A percentile compares a stretch with the other conserved stretches of the same genome.
Evolutionary conservation across 2,888 invertebrate genomes (phyloP).

Genomic region (Drosophila neotestacea): DNA sequence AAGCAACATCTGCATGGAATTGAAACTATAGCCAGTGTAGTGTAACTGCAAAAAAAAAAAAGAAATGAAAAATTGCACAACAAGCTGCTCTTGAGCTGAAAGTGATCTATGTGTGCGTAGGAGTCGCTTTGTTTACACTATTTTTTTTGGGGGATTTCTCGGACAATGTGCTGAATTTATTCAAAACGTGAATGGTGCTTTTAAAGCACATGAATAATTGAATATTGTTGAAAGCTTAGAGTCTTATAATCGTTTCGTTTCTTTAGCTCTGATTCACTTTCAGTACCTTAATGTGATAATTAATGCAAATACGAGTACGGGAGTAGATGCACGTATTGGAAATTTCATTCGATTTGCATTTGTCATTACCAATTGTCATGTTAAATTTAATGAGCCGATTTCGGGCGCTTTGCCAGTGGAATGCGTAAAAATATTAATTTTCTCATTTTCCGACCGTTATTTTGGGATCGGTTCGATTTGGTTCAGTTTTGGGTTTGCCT

Average conservation of each 20-base stretch:
- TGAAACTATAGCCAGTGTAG: not conserved
- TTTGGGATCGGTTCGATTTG: conserved; percentile 31
- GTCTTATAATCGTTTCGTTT: not conserved
- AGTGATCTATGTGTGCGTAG: conserved; percentile 15
- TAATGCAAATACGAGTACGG: conserved; percentile 32
- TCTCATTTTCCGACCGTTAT: conserved; percentile 65
- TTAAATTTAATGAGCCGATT: conserved; percentile 55
- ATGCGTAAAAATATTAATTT: conserved; percentile 66
- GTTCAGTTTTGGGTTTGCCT: conserved; percentile 11
- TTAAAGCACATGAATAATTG: conserved; percentile 13
- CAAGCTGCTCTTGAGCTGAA: conserved; percentile 3
- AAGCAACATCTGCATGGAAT: conserved; percentile 2
- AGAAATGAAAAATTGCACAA: conserved; percentile 5
- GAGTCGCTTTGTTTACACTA: not conserved
- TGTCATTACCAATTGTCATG: conserved; percentile 34
- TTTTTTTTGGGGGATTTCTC: not conserved
- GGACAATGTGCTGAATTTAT: not conserved
- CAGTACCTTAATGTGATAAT: not conserved
- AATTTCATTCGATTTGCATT: conserved; percentile 24
- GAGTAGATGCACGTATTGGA: conserved; percentile 11
- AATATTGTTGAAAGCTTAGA: not conserved
- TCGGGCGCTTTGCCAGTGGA: conserved; percentile 30
- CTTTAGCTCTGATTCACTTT: no score
- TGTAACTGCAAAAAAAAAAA: not conserved
- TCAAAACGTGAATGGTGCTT: not conserved